These are phyloP conservation scores for Helostoma temminkii DNA, from an alignment of 2,797 vertebrate species.

Conservation along the genomic window DNA sequence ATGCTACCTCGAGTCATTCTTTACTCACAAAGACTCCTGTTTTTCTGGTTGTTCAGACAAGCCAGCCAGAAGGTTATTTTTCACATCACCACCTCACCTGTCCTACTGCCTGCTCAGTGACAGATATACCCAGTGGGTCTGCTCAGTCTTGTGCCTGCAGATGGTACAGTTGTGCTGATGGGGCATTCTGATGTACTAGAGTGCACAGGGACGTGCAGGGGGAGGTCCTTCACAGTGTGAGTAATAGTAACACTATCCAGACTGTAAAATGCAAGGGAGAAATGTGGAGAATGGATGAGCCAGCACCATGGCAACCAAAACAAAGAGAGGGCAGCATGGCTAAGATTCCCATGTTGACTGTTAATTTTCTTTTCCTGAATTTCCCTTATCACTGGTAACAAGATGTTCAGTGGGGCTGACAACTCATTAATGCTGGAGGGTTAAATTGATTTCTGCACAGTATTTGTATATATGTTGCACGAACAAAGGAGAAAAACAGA, in stretches of 20 bases:
- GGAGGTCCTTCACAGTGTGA: constrained; percentile 37
- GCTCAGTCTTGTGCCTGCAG: constrained; percentile 57
- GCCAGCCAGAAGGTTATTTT: constrained; percentile 67
- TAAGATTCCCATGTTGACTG: constrained; percentile 57
- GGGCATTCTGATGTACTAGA: constrained; percentile 54
- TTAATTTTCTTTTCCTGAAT: constrained; percentile 60
- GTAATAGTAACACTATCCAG: constrained; percentile 60
- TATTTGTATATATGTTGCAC: constrained; percentile 31
- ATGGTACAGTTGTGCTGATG: constrained; percentile 69
- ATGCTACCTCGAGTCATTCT: constrained; percentile 17
- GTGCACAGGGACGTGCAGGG: constrained; percentile 34
- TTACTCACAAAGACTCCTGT: constrained; percentile 24
- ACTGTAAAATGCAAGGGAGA: constrained; percentile 60
- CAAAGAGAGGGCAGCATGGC: constrained; percentile 53
- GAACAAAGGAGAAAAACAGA: constrained; percentile 40
- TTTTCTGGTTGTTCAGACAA: constrained; percentile 28
- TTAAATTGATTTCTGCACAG: constrained; percentile 49
- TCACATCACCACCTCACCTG: constrained; percentile 68
- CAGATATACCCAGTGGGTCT: constrained; percentile 62
- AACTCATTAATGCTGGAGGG: constrained; percentile 56
- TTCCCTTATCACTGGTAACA: constrained; percentile 68
- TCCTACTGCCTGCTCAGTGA: constrained; percentile 53
- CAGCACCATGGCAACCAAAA: constrained; percentile 76
- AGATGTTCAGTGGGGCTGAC: constrained; percentile 61
- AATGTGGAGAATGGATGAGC: constrained; percentile 56